phyloP scores from a whole-genome alignment of 1,140 invertebrate genomes.

The Drosophila truncata region DNA sequence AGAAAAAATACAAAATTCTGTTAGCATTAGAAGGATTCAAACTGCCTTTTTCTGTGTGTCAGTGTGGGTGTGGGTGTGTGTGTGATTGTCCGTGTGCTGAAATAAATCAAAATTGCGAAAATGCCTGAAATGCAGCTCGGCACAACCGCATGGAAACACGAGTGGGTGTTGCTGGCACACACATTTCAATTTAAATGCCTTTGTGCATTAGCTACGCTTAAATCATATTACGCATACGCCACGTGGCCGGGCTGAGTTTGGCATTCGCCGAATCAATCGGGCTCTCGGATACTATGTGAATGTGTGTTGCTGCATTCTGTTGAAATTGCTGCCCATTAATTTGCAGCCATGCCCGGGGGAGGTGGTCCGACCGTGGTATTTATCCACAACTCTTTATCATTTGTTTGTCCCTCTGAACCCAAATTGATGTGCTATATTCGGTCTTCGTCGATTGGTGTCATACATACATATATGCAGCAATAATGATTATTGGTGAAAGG shows the following conservation, averaged over 20 bases:
- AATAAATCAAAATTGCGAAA: constrained; percentile 81
- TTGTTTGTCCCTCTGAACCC: constrained; percentile 17
- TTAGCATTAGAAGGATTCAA: constrained; percentile 62
- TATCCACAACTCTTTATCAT: constrained; percentile 31
- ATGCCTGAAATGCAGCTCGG: constrained; percentile 63
- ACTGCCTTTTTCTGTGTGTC: constrained; percentile 18
- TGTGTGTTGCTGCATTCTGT: constrained; percentile 19
- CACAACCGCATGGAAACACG: constrained; percentile 27
- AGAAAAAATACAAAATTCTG: constrained; percentile 63
- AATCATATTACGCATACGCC: constrained; percentile 80
- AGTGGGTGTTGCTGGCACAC: neutral
- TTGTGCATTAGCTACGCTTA: constrained; percentile 79
- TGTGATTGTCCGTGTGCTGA: constrained; percentile 19
- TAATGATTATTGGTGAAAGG: constrained; percentile 13
- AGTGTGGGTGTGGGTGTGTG: neutral
- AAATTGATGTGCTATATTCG: constrained; percentile 20
- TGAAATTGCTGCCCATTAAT: constrained; percentile 74
- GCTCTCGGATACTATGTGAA: constrained; percentile 10
- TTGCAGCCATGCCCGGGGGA: constrained; percentile 41
- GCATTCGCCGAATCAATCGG: constrained; percentile 55
- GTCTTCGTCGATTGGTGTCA: constrained; percentile 5
- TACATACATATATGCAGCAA: constrained; percentile 23
- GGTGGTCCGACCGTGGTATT: constrained; percentile 14
- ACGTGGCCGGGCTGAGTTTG: constrained; percentile 42
- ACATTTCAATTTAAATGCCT: constrained; percentile 82